A percentile compares a stretch with the other conserved stretches of the same genome.
These are phyloP conservation scores for Pseudomugil tenellus DNA, from an alignment of 2,797 vertebrate genomes.

Conservation along the genomic window DNA sequence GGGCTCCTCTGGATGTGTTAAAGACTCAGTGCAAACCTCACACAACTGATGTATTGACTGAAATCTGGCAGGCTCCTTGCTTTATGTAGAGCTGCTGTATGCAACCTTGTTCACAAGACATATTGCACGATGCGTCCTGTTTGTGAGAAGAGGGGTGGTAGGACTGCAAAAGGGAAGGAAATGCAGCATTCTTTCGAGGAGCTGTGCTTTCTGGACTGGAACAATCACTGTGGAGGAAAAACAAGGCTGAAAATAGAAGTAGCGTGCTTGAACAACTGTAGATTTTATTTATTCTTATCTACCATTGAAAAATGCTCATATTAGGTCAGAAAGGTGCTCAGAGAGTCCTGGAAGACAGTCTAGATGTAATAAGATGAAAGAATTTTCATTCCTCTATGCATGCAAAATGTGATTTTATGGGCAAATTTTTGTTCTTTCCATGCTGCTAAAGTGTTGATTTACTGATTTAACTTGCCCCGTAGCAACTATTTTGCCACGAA, in stretches of 20 bases:
- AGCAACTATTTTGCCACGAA: background rate
- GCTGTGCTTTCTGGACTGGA: conserved; percentile 65
- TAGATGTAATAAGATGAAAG: background rate
- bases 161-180: conserved; percentile 72
- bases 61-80: conserved; percentile 15
- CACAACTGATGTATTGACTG: conserved; percentile 22
- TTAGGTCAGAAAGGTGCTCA: conserved; percentile 43
- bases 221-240: conserved; percentile 77
- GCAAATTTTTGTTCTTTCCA: background rate
- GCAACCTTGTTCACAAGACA: conserved; percentile 50
- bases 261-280: conserved; percentile 36
- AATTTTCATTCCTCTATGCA: background rate
- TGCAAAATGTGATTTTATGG: background rate
- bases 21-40: conserved; percentile 5
- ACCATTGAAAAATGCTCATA: conserved; percentile 54
- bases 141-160: conserved; percentile 48
- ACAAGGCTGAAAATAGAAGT: conserved; percentile 75
- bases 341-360: conserved; percentile 21
- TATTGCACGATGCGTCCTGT: conserved; percentile 64
- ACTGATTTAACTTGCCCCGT: background rate
- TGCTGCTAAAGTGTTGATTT: background rate
- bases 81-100: conserved; percentile 32
- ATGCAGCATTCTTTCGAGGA: conserved; percentile 75
- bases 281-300: conserved; percentile 34
- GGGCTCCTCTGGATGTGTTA: conserved; percentile 4